phyloP scores from a whole-genome alignment of 2,113 vertebrate genomes.

The Mustela lutreola region DNA sequence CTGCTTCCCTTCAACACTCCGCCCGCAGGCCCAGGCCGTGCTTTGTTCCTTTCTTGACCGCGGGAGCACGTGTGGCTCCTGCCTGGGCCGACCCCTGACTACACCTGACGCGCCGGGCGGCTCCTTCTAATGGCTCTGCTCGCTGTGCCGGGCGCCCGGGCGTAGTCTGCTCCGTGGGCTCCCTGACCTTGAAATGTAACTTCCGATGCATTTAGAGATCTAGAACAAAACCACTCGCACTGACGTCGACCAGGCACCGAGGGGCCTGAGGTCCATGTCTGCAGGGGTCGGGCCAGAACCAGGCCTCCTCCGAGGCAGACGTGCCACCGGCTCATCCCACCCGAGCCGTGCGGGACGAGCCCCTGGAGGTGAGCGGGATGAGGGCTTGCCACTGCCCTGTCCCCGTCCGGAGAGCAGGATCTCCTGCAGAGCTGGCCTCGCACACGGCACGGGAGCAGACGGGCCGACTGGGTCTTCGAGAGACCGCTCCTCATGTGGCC shows the following conservation, averaged over 20 bases:
- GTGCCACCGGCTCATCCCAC: no score
- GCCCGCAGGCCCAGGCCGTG: constrained; percentile 45
- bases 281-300: accelerated
- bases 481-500: accelerated
- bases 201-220: accelerated
- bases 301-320: neutral
- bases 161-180: no score
- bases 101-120: neutral
- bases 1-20: neutral
- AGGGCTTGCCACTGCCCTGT: neutral
- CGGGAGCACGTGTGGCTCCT: neutral
- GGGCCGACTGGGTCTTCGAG: no score
- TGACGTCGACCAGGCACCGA: neutral
- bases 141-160: accelerated
- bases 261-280: accelerated
- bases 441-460: accelerated
- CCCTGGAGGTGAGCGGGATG: neutral
- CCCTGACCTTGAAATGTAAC: neutral
- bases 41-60: constrained; percentile 56
- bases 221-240: accelerated
- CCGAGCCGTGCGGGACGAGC: neutral
- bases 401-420: accelerated
- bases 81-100: neutral
- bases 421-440: neutral
- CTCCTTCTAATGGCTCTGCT: neutral